Evolutionary conservation across 2,113 vertebrate species (phyloP).

Genomic region (Fregetta grallaria): DNA sequence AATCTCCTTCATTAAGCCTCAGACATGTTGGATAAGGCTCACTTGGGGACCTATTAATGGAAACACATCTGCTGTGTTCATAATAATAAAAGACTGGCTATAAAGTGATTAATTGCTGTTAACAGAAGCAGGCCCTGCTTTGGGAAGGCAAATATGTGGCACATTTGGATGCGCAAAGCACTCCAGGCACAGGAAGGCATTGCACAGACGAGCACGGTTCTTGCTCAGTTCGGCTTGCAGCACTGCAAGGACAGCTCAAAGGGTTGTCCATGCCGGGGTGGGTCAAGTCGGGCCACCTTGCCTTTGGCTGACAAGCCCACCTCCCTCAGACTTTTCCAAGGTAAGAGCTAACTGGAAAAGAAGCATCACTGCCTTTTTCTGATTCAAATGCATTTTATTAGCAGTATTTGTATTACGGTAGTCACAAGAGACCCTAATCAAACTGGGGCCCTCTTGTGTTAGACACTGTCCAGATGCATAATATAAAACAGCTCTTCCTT

Average conservation of each 20-base stretch:
- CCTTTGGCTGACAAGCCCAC: not conserved
- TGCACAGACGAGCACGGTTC: not conserved
- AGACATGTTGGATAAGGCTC: conserved; percentile 28
- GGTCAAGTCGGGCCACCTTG: not conserved
- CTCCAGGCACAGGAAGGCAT: not conserved
- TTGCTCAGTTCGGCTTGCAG: not conserved
- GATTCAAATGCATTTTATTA: conserved; percentile 12
- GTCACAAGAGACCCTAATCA: conserved; percentile 51
- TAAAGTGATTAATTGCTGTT: conserved; percentile 46
- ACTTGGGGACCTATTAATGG: conserved; percentile 47
- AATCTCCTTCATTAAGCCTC: conserved; percentile 54
- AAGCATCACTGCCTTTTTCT: not conserved
- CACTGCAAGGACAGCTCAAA: not conserved
- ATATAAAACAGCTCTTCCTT: conserved; percentile 41
- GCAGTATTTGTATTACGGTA: not conserved
- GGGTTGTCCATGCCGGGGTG: not conserved
- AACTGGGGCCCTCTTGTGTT: conserved; percentile 21
- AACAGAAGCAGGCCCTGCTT: conserved; percentile 18
- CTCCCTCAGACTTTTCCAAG: not conserved
- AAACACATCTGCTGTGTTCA: conserved; percentile 47
- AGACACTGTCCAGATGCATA: conserved; percentile 44
- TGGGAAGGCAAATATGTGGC: not conserved
- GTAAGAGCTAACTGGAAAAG: not conserved
- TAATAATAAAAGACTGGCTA: conserved; percentile 12
- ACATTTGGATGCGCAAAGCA: not conserved